phyloP scores from a whole-genome alignment of 1,140 invertebrate genomes.

The Drosophila parvula region DNA sequence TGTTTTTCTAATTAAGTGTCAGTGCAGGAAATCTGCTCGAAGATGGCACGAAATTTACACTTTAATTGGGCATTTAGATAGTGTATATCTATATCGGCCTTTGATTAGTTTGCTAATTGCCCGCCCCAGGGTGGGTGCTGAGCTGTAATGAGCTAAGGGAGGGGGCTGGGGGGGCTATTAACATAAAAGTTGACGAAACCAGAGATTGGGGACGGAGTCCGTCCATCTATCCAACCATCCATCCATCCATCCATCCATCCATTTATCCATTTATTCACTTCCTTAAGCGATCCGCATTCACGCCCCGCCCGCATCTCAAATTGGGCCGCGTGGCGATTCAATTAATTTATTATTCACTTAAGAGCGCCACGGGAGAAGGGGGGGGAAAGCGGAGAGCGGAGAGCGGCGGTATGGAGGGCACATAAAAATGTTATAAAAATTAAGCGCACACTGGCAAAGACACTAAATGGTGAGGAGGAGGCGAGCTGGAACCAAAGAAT shows the following conservation, averaged over 20 bases:
- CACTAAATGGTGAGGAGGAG: slow-evolving; percentile 12
- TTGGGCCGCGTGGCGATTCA: slow-evolving; percentile 74
- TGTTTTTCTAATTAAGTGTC: slow-evolving; percentile 76
- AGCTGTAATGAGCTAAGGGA: not conserved
- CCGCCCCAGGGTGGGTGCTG: not conserved
- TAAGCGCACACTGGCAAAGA: slow-evolving; percentile 55
- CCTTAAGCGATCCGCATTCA: slow-evolving; percentile 19
- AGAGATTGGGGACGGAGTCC: slow-evolving; percentile 8
- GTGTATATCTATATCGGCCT: slow-evolving; percentile 50
- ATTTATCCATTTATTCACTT: slow-evolving; percentile 2
- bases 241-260: not conserved
- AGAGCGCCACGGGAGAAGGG: slow-evolving; percentile 48
- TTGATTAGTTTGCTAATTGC: slow-evolving; percentile 71
- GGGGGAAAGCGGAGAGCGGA: not conserved
- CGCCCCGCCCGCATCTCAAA: slow-evolving; percentile 40
- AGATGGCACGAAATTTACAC: slow-evolving; percentile 62
- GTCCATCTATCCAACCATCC: not conserved
- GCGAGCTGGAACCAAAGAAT: slow-evolving; percentile 31
- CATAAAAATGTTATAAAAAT: slow-evolving; percentile 82
- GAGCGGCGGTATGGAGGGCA: slow-evolving; percentile 15
- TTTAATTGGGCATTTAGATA: slow-evolving; percentile 77
- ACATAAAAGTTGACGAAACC: slow-evolving; percentile 64
- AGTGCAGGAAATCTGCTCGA: slow-evolving; percentile 60
- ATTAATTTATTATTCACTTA: slow-evolving; percentile 83
- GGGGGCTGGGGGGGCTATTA: slow-evolving; percentile 45